Evolutionary conservation across 1,140 invertebrate species (phyloP), one percentile per base, ranked within the genome.

Genomic region (Conus betulinus): DNA sequence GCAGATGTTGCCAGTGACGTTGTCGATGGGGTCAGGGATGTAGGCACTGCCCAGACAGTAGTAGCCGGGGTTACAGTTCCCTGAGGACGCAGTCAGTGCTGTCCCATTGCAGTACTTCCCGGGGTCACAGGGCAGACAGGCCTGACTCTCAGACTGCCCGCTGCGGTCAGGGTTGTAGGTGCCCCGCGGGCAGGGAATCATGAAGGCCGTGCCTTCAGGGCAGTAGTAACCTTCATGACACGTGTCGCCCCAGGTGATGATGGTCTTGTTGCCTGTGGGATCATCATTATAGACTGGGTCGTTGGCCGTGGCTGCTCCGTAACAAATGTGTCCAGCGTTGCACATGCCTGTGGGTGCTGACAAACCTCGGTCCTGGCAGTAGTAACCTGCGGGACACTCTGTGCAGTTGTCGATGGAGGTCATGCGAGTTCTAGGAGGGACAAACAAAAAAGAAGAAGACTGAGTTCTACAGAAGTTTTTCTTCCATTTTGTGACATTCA

Each of bases 321-420:
- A 95, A 90, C 94, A 95, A 85, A 95, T 94, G 84, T 95, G 94
- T 4, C 94, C 94, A 27, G 93, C 93, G 60, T 91, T 92, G 90
- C 94, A 95, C 13, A 87, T 88, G 15, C 94, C 94, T 0, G 92
- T 91, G 0, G 93, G 92, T 20, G 90, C 90, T 5, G 87, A 92
- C 6, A 92, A 88, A 13, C 94, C 94, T 25, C 91, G 82, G 88
- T 94, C 91, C 74, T 92, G 90, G 88, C 94, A 95, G 89, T 94
- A 95, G 85, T 90, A 93, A 11, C 94, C 94, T 1, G 90, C 53
- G 13, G 93, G 93, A 88, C 94, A 95, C 74, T 87, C 86, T 13
- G 90, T 90, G 88, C 94, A 95, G 88, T 94, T 91, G n/a, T 87
- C 88, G 5, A 93, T 84, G 52, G 88, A 88, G n/a, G 88, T 91